phyloP scores from a whole-genome alignment of 2,888 invertebrate genomes.

The Ditula angustiorana region DNA sequence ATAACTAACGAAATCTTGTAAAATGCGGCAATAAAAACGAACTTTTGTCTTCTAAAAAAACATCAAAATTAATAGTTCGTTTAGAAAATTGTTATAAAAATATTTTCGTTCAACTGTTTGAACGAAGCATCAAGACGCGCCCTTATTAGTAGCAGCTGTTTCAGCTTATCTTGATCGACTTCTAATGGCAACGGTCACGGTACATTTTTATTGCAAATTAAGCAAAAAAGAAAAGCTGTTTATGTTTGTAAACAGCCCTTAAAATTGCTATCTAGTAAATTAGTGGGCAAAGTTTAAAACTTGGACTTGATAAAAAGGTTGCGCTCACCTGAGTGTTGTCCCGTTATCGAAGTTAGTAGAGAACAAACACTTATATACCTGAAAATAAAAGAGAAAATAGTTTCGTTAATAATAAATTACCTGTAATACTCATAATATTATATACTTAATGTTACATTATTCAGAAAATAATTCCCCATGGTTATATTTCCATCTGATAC shows the following conservation, averaged over 20 bases:
- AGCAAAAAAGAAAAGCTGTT: conserved; percentile 44
- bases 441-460: no score
- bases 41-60: no score
- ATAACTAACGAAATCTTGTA: no score
- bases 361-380: conserved; percentile 47
- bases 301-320: conserved; percentile 14
- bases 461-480: no score
- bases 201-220: conserved; percentile 56
- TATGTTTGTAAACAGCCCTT: conserved; percentile 10
- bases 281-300: neutral
- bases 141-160: conserved; percentile 65
- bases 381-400: conserved; percentile 41
- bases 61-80: neutral
- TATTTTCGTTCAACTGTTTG: neutral
- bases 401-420: neutral
- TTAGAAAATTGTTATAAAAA: neutral
- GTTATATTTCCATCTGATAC: no score
- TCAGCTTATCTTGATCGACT: conserved; percentile 71
- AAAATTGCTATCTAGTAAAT: neutral
- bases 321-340: conserved; percentile 27
- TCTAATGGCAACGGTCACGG: conserved; percentile 74
- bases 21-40: no score
- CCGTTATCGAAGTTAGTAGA: conserved; percentile 36
- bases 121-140: conserved; percentile 65
- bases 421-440: no score